These are phyloP conservation scores for Apteryx owenii DNA, from an alignment of 2,113 vertebrate species.

Conservation along the genomic window DNA sequence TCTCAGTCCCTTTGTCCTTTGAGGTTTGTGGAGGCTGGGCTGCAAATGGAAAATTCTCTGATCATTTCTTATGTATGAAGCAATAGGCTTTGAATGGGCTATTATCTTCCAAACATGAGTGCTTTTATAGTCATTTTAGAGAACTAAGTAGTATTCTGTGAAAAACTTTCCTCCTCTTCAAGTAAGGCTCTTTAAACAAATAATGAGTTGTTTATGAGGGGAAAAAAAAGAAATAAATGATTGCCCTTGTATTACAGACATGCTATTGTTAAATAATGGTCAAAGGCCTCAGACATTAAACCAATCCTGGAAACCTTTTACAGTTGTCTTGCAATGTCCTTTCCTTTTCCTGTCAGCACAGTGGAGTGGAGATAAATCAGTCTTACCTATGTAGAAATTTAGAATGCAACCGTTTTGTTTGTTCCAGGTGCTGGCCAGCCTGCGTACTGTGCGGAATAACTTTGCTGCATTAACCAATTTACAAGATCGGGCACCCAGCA, in stretches of 20 bases:
- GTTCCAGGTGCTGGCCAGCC: slow-evolving; percentile 93
- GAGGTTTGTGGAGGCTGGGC: neutral
- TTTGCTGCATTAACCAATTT: slow-evolving; percentile 98
- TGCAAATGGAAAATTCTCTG: neutral
- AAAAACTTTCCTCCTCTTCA: neutral
- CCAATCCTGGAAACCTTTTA: neutral
- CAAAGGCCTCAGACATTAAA: neutral
- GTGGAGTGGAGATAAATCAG: neutral
- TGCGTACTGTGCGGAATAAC: slow-evolving; percentile 98
- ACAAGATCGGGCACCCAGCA: slow-evolving; percentile 93
- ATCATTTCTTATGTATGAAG: slow-evolving; percentile 1
- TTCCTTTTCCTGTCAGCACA: neutral
- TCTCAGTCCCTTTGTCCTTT: neutral
- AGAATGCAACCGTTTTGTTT: slow-evolving; percentile 24
- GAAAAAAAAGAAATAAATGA: neutral
- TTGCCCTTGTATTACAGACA: neutral
- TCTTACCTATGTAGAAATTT: neutral
- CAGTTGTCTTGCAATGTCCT: neutral
- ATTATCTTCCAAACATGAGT: neutral
- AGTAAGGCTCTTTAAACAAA: slow-evolving; percentile 13
- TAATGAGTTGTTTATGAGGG: neutral
- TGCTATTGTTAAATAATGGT: neutral
- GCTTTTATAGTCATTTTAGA: neutral
- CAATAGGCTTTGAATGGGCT: neutral
- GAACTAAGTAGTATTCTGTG: neutral